These are phyloP conservation scores for Drosophila flavopinicola DNA, from an alignment of 2,888 invertebrate species.

Conservation along the genomic window DNA sequence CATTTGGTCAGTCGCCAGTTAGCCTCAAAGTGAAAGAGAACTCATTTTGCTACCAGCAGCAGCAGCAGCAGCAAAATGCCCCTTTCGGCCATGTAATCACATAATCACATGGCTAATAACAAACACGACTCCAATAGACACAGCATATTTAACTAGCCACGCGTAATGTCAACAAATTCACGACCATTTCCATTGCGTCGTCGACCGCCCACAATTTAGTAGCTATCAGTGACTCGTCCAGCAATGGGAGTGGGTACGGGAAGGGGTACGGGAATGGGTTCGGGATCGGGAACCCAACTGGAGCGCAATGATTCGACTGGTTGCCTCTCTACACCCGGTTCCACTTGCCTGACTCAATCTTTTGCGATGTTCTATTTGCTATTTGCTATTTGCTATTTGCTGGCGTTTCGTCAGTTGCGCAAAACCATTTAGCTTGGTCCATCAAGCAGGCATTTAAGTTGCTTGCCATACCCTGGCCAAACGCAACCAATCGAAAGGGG, in stretches of 20 bases:
- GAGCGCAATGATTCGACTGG: constrained; percentile 25
- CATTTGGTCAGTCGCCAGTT: constrained; percentile 40
- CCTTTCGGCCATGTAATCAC: constrained; percentile 24
- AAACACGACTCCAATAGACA: background rate
- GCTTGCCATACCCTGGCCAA: constrained; percentile 28
- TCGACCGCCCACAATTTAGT: constrained; percentile 66
- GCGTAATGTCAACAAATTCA: constrained; percentile 67
- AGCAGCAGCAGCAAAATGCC: background rate
- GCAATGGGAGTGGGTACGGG: background rate
- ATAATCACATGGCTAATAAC: constrained; percentile 8
- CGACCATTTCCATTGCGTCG: constrained; percentile 60
- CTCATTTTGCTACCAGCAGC: constrained; percentile 55
- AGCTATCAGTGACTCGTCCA: constrained; percentile 24
- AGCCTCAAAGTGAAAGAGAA: constrained; percentile 63
- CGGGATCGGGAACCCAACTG: background rate
- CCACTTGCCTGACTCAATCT: constrained; percentile 38
- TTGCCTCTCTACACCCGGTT: constrained; percentile 19
- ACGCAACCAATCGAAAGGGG: too few relatives aligned
- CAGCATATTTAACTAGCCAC: background rate
- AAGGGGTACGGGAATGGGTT: background rate
- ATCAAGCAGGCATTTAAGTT: constrained; percentile 56
- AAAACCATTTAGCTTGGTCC: constrained; percentile 44
- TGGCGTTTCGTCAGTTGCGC: constrained; percentile 29
- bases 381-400: constrained; percentile 34
- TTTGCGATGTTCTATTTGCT: constrained; percentile 21